Base-by-base conservation (phyloP, 2,888 invertebrate genomes). In the Pollenia amentaria region DNA sequence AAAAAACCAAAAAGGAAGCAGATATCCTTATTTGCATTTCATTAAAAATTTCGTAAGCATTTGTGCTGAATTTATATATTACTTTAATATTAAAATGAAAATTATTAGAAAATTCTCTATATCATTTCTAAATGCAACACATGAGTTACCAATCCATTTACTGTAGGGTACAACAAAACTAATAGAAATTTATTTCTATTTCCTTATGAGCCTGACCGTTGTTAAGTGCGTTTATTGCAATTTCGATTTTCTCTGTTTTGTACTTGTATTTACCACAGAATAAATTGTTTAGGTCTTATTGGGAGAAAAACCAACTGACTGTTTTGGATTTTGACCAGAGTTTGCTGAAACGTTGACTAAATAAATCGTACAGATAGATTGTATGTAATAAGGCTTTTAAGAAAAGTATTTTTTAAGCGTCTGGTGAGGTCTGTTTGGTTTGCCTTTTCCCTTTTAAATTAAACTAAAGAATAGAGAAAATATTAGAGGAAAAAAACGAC, bases 381-480 rank as follows among this genome's bases (percentile, higher is more conserved):
- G 38, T 38, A 64, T 75, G 38, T 38, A 64, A 80, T 65, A 69
- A 70, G 60, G 48, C 60, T 60, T 57, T 60, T 67, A 67, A 73
- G 29, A 84, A 73, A 69, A 29, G 46, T 81, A 65, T 69, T 72
- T 53, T 62, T 62, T 80, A 53, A 53, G 16, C 85, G 72, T 77
- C 79, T 78, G 82, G 86, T 83, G 86, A 46, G 83, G 83, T 83
- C 83, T 83, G 16, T 18, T 42, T 55, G 2, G 16, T 84, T 51
- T 3, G 10, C 14, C n/a, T 12, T 14, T 72, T 44, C 9, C 21
- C n/a, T 42, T 38, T 29, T 44, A 42, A 72, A n/a, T 62, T 78
- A 46, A 79, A 70, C 53, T 11, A 46, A 40, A 29, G 29, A 72
- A 60, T 4, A n/a, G 16, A 4, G 72, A 67, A 48, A 53, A 73